Base-by-base conservation (phyloP, 2,888 invertebrate species). In the Trissolcus japonicus region DNA sequence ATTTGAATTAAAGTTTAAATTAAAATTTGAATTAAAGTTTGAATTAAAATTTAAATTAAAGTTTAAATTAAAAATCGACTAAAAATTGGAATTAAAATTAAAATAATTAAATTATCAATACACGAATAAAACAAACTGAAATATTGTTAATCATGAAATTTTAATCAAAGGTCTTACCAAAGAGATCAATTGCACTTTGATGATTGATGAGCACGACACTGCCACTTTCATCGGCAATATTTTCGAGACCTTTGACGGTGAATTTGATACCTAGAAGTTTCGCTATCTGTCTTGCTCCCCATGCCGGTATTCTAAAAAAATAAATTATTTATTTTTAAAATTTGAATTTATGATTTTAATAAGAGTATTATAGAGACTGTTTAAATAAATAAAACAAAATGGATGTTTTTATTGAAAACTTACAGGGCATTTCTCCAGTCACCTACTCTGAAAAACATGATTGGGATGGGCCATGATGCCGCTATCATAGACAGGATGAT, bases 201-300 rank as follows among this genome's bases (percentile, higher is more conserved):
- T 98, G 97, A 90, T 98, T 98, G 75, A 96, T 92, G 14, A 97
- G 90, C 7, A 97, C 92, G 11, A 98, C 94, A 83, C 93, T 93
- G 0, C 97, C 95, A 69, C 93, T 91, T 57, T 93, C 92, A 84
- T 93, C 91, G 77, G 93, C 93, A 9, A 96, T 92, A 87, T 96
- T 93, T 85, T 96, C 94, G 62, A 92, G 87, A 0, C 96, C 95
- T 56, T 94, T 91, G n/a, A 96, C 91, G 80, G 91, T 92, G 90
- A 93, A 94, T 17, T 92, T 92, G 48, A 96, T 89, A 6, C 95
- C 95, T 40, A 96, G 89, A 40, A 93, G 82, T 69, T 91, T 90
- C 1, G 91, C 92, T 35, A 91, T 89, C 72, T 91, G 84, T 77
- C 93, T 90, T 78, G 93, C 90, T 56, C 91, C 90, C 88, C 92